Evolutionary conservation across 92 coral and sea anemone genomes (phyloP), one percentile per base, ranked within the genome.

Genomic region (Epizoanthus stellaris): DNA sequence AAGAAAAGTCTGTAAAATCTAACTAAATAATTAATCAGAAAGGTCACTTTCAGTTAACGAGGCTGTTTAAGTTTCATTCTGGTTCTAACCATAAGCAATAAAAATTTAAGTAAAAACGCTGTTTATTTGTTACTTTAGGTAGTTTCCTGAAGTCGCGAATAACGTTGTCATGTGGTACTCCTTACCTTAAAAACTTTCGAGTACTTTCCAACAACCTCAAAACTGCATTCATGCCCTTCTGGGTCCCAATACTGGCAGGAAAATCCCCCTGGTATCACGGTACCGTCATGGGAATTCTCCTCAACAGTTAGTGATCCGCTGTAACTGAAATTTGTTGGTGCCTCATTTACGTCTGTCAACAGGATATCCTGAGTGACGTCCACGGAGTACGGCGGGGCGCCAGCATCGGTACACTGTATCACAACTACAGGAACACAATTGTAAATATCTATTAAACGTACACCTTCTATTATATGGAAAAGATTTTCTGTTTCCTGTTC

Each of bases 291-390:
- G 43, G 87, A 88, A 73, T 88, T 85, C 81, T 96, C 99, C 75
- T 77, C 39, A 38, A 96, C 82, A 15, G 39, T 39, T 14, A 81
- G 80, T 12, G 79, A 62, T 5, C 94, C 88, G 83, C 90, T 75
- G 54, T 94, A 82, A 20, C 82, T 80, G 70, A 96, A 82, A 73
- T 96, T 90, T 63, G 45, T 84, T 0, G 99, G 99, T 4, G 88
- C 89, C 71, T 96, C 99, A 39, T 96, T 96, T 23, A 91, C 90
- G 80, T 96, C 99, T 19, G 42, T 73, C 19, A 96, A 76, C 30
- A 67, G 47, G 42, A 94, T 90, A 42, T 70, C 67, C 70, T 91
- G 88, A 64, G 89, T 90, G 52, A 86, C 58, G 21, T 47, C 82
- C 36, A 71, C 82, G 64, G 92, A 94, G 82, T 91, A 89, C 2